Conservation (phyloP, 1,140 invertebrate genomes). For the Vanessa atalanta region DNA sequence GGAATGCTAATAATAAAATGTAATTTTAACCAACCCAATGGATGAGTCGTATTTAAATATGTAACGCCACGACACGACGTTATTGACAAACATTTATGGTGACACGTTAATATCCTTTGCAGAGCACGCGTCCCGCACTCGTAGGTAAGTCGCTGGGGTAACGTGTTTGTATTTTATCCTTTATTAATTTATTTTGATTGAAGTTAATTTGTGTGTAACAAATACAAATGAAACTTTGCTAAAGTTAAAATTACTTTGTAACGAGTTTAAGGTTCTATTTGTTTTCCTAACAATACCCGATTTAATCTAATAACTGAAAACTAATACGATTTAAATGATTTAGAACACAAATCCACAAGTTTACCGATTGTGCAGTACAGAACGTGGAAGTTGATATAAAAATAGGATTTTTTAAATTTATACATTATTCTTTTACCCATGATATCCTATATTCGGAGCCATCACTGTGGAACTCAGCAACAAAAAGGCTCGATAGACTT, state of each 20-base stretch:
- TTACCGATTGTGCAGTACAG: too few species aligned
- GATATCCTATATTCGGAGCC: too few species aligned
- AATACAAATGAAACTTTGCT: not conserved
- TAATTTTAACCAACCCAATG: not conserved
- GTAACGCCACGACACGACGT: too few species aligned
- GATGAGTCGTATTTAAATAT: not conserved
- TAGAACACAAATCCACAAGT: too few species aligned
- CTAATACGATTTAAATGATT: not conserved
- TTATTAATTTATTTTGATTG: not conserved
- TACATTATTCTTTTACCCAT: too few species aligned
- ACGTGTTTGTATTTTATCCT: too few species aligned
- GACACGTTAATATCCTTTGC: not conserved
- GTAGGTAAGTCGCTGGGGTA: not conserved
- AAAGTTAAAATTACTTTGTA: not conserved
- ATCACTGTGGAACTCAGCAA: too few species aligned
- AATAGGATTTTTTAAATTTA: too few species aligned
- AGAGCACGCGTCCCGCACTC: not conserved
- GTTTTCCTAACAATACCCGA: not conserved
- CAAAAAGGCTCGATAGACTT: too few species aligned
- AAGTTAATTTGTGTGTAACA: not conserved
- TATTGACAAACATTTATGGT: not conserved
- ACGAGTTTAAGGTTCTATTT: slow-evolving; percentile 7
- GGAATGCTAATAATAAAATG: not conserved
- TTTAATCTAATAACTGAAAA: not conserved
- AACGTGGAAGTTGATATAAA: too few species aligned